phyloP scores from a whole-genome alignment of 2,113 vertebrate species.

The Plecturocebus donacophilus region DNA sequence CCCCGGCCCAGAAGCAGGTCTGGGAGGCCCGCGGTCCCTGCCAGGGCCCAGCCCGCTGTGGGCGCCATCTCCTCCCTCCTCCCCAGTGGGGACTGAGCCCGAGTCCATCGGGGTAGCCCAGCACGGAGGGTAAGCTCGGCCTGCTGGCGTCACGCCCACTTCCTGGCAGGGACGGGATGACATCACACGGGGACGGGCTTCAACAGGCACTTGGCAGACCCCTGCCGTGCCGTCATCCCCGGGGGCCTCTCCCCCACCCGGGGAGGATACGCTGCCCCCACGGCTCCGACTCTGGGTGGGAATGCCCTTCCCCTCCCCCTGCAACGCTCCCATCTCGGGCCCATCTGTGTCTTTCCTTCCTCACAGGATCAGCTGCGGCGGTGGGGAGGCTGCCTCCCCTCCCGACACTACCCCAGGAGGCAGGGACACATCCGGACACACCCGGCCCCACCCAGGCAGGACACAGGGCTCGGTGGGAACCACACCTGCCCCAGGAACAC shows the following conservation, averaged over 20 bases:
- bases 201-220: no score
- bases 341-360: not conserved
- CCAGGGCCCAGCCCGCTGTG: not conserved
- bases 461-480: not conserved
- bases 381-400: not conserved
- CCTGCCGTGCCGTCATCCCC: no score
- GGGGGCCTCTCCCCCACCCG: no score
- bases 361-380: not conserved
- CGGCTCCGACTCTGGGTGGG: no score
- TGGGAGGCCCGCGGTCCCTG: no score
- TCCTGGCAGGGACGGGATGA: not conserved
- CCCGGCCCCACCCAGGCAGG: rapidly evolving
- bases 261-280: not conserved
- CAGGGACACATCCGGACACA: no score
- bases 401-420: not conserved
- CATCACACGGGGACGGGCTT: not conserved
- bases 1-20: not conserved
- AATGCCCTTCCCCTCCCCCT: not conserved
- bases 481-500: not conserved
- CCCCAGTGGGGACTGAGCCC: not conserved
- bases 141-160: not conserved
- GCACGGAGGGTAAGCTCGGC: not conserved
- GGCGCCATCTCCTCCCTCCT: not conserved
- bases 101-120: not conserved
- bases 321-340: not conserved